phyloP scores from a whole-genome alignment of 2,113 vertebrate genomes.

The Corythornis madagascariensis region DNA sequence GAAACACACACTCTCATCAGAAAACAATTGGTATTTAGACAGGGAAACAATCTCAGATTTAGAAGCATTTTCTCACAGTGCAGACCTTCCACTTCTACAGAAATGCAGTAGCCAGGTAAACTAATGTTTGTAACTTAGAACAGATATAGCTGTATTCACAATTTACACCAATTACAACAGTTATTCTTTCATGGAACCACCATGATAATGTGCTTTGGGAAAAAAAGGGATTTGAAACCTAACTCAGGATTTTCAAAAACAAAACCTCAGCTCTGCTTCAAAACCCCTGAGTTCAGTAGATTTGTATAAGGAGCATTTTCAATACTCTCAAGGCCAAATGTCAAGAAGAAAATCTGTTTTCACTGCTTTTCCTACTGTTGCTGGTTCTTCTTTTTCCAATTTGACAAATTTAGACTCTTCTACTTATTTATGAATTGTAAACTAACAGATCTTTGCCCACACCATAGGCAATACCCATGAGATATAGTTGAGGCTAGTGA shows the following conservation, averaged over 20 bases:
- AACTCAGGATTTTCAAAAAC: background rate
- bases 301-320: background rate
- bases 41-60: background rate
- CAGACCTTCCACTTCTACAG: too few species aligned
- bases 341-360: background rate
- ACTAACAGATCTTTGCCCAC: background rate
- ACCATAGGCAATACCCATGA: background rate
- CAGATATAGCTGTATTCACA: too few species aligned
- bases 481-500: background rate
- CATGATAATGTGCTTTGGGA: too few species aligned
- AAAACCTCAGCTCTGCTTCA: background rate
- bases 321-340: background rate
- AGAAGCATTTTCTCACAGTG: background rate
- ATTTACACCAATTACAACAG: too few species aligned
- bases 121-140: too few species aligned
- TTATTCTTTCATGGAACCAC: too few species aligned
- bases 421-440: background rate
- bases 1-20: background rate
- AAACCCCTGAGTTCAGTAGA: background rate
- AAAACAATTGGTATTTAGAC: background rate
- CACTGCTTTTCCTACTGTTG: background rate
- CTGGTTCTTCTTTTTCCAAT: background rate
- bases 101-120: too few species aligned
- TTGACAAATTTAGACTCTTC: background rate
- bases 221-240: too few species aligned